Percentiles rank a stretch among this genome's conserved stretches.
phyloP scores from a whole-genome alignment of 2,797 vertebrate genomes.

The Pangasius krempfi region DNA sequence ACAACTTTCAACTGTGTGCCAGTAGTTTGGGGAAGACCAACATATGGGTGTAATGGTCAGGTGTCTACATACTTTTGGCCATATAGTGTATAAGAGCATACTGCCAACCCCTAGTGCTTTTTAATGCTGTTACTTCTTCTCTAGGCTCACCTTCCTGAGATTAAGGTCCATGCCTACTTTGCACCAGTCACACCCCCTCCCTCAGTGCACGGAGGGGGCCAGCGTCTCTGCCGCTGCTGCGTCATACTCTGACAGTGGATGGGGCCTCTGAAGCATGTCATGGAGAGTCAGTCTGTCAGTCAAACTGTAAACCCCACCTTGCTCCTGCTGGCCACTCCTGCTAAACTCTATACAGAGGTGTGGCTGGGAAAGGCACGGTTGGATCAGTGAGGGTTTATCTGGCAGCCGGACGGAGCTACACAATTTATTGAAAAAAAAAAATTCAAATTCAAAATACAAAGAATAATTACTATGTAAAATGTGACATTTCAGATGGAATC shows the following conservation, averaged over 20 bases:
- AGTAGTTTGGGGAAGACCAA: background rate
- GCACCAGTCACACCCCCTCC: conserved; percentile 96
- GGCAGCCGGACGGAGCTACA: conserved; percentile 48
- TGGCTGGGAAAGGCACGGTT: conserved; percentile 43
- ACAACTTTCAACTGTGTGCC: background rate
- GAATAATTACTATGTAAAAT: conserved; percentile 47
- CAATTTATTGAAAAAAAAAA: conserved; percentile 21
- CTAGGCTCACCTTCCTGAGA: conserved; percentile 97
- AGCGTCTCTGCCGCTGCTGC: conserved; percentile 98
- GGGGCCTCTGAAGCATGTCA: conserved; percentile 24
- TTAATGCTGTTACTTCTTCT: conserved; percentile 60
- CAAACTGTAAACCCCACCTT: conserved; percentile 51
- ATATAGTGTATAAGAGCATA: background rate
- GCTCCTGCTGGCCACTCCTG: conserved; percentile 43
- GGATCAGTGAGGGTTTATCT: conserved; percentile 47
- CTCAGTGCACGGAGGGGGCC: conserved; percentile 93
- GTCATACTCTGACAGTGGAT: conserved; percentile 90
- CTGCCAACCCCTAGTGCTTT: background rate
- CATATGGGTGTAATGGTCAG: background rate
- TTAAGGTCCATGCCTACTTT: conserved; percentile 98
- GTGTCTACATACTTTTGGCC: background rate
- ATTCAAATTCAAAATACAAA: conserved; percentile 44
- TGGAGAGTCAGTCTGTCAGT: conserved; percentile 54
- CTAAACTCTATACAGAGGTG: conserved; percentile 32
- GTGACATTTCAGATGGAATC: conserved; percentile 35